Conservation (phyloP, 2,888 invertebrate genomes). For the Abrostola triplasia region DNA sequence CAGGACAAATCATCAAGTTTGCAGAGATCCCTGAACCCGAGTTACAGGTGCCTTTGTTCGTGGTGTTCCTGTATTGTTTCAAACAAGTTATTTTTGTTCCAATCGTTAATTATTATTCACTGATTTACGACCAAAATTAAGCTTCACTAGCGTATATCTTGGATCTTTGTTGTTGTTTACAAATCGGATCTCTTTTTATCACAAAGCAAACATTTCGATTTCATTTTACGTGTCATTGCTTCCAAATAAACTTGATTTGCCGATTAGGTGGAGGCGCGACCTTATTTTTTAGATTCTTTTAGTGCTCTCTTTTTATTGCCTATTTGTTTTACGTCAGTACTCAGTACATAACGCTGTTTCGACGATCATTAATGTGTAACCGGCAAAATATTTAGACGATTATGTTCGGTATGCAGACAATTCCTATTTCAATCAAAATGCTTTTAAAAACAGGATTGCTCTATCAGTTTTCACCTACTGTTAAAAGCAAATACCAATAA, state of each 20-base stretch:
- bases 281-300: slow-evolving; percentile 38
- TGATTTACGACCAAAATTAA: slow-evolving; percentile 20
- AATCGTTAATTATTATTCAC: slow-evolving; percentile 22
- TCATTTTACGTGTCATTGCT: slow-evolving; percentile 28
- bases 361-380: slow-evolving; percentile 30
- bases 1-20: slow-evolving; percentile 62
- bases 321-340: slow-evolving; percentile 34
- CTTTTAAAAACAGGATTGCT: slow-evolving; percentile 18
- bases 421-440: slow-evolving; percentile 14
- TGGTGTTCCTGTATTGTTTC: slow-evolving; percentile 29
- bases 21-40: slow-evolving; percentile 45
- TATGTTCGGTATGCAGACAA: neutral
- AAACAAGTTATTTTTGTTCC: slow-evolving; percentile 31
- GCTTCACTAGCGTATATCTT: slow-evolving; percentile 11
- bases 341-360: slow-evolving; percentile 34
- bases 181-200: slow-evolving; percentile 8
- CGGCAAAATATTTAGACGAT: slow-evolving; percentile 16
- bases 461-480: neutral
- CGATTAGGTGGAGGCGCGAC: slow-evolving; percentile 31
- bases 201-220: slow-evolving; percentile 25
- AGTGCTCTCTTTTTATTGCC: slow-evolving; percentile 32
- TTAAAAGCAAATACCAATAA: slow-evolving; percentile 14
- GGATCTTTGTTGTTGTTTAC: slow-evolving; percentile 27
- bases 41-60: slow-evolving; percentile 42
- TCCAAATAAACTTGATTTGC: slow-evolving; percentile 36